Evolutionary conservation across 2,113 vertebrate species (phyloP).

Genomic region (Amia ocellicauda): DNA sequence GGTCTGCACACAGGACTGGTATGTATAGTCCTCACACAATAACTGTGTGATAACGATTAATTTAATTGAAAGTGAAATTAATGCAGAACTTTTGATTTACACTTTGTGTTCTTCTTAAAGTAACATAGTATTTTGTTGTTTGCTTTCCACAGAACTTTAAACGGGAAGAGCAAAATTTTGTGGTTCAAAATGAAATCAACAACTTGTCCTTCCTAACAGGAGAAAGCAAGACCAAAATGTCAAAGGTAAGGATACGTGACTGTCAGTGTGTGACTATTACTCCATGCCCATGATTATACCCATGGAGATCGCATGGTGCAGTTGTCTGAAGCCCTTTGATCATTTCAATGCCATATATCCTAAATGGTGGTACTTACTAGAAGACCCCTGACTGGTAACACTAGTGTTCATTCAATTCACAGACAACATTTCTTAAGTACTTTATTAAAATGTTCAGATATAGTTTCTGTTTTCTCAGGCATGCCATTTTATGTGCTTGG

Average conservation of each 20-base stretch:
- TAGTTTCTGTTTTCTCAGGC: neutral
- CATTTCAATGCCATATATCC: neutral
- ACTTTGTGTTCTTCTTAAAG: too few relatives aligned
- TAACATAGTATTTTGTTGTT: too few relatives aligned
- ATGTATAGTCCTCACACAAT: too few relatives aligned
- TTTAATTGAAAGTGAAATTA: too few relatives aligned
- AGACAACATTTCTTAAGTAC: conserved; percentile 11
- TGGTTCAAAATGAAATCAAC: conserved; percentile 99
- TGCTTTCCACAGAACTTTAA: conserved; percentile 84
- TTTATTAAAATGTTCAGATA: neutral
- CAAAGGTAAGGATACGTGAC: conserved; percentile 88
- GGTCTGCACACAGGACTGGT: too few relatives aligned
- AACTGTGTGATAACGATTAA: too few relatives aligned
- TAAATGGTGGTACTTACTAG: too few relatives aligned
- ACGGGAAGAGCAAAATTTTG: conserved; percentile 98
- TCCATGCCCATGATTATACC: conserved; percentile 3
- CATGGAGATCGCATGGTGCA: conserved; percentile 5
- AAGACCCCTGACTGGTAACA: conserved; percentile 3
- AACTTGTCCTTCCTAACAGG: conserved; percentile 97
- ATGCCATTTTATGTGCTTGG: neutral
- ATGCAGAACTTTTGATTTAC: too few relatives aligned
- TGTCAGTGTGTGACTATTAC: neutral
- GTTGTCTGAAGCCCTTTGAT: conserved; percentile 1
- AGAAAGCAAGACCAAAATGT: conserved; percentile 96
- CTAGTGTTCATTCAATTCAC: conserved; percentile 8